Conservation (phyloP, 1,140 invertebrate genomes). For the Dermatophagoides farinae region DNA sequence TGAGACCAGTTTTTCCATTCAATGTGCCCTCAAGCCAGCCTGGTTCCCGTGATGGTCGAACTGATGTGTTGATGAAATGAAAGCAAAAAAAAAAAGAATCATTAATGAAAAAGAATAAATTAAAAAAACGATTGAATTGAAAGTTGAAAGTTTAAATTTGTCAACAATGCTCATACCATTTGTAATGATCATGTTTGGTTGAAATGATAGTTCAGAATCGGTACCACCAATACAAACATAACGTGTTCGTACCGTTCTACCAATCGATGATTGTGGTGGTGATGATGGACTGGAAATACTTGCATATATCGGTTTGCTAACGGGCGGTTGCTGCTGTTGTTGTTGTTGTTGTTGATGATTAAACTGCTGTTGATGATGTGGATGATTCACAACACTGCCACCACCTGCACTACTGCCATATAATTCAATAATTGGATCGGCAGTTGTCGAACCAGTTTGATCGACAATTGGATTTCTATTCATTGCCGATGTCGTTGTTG, state of each 20-base stretch:
- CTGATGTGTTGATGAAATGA: constrained; percentile 42
- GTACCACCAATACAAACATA: constrained; percentile 89
- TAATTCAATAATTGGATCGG: too few relatives aligned
- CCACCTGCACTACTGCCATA: too few relatives aligned
- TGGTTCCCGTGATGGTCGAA: constrained; percentile 69
- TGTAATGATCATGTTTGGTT: constrained; percentile 90
- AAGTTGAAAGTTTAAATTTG: not conserved
- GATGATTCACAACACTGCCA: too few relatives aligned
- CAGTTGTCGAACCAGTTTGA: not conserved
- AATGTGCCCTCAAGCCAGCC: constrained; percentile 89
- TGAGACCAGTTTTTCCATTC: constrained; percentile 75
- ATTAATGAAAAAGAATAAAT: not conserved
- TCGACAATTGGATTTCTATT: not conserved
- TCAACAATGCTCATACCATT: constrained; percentile 47
- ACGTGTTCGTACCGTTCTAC: constrained; percentile 55
- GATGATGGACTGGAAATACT: not conserved
- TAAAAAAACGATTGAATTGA: not conserved
- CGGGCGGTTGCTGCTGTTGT: too few relatives aligned
- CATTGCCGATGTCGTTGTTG: not conserved
- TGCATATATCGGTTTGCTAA: not conserved
- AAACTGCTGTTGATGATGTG: too few relatives aligned
- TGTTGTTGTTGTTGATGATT: too few relatives aligned
- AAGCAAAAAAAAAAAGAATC: constrained; percentile 16
- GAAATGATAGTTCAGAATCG: constrained; percentile 87
- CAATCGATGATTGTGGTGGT: constrained; percentile 10